These are phyloP conservation scores for Nephotettix cincticeps DNA, from an alignment of 1,140 invertebrate genomes.

Conservation along the genomic window DNA sequence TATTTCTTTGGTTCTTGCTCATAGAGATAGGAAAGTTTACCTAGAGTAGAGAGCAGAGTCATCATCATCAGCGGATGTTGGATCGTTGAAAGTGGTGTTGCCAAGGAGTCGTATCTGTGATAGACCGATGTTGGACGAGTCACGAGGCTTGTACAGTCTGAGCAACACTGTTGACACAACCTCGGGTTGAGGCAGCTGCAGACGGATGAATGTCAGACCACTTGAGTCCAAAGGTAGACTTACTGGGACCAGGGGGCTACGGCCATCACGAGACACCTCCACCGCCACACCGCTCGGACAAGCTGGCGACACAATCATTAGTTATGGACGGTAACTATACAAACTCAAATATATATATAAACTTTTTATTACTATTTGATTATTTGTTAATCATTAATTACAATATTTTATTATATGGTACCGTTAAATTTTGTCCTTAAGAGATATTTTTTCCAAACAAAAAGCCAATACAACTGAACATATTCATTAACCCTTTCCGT, in stretches of 20 bases:
- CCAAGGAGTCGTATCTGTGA: conserved; percentile 85
- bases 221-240: conserved; percentile 75
- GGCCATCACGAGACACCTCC: conserved; percentile 64
- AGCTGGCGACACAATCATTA: conserved; percentile 59
- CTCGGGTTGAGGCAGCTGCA: conserved; percentile 77
- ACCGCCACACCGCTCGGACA: conserved; percentile 88
- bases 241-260: conserved; percentile 58
- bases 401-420: too few relatives aligned
- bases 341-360: too few relatives aligned
- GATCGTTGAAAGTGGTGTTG: conserved; percentile 69
- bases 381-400: too few relatives aligned
- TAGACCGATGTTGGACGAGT: conserved; percentile 83
- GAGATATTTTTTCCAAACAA: too few relatives aligned
- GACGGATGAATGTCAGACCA: conserved; percentile 80
- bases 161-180: conserved; percentile 53
- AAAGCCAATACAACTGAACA: too few relatives aligned
- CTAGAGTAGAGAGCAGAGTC: neutral
- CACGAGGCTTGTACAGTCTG: conserved; percentile 76
- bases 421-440: too few relatives aligned
- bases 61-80: conserved; percentile 36
- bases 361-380: too few relatives aligned
- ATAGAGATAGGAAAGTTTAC: too few relatives aligned
- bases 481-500: too few relatives aligned
- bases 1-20: too few relatives aligned
- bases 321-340: too few relatives aligned